Conservation (phyloP, 2,888 invertebrate genomes). For the Tortricodes alternella region DNA sequence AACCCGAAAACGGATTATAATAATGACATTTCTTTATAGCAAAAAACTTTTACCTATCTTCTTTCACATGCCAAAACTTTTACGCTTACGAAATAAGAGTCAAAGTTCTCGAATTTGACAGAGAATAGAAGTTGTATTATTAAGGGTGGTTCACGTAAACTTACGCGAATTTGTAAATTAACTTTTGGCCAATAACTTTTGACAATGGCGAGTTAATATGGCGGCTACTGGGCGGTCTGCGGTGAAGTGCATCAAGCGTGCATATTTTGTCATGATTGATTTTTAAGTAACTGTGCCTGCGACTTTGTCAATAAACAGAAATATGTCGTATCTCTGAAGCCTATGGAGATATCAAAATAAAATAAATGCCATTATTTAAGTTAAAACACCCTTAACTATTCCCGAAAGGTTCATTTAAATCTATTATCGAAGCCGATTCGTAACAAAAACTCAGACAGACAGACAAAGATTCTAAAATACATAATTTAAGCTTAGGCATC, state of each 20-base stretch:
- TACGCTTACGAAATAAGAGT: neutral
- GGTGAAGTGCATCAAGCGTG: neutral
- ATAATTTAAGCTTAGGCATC: too few species aligned
- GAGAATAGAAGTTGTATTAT: neutral
- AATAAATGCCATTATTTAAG: too few species aligned
- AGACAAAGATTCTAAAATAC: too few species aligned
- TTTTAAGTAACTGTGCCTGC: too few species aligned
- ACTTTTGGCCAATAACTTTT: conserved; percentile 67
- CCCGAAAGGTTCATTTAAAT: too few species aligned
- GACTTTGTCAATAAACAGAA: too few species aligned
- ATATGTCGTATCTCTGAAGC: too few species aligned
- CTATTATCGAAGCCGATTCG: too few species aligned
- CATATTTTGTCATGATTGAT: too few species aligned
- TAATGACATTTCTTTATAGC: conserved; percentile 68
- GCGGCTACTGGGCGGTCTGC: conserved; percentile 74
- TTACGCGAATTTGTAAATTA: conserved; percentile 51
- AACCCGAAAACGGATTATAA: conserved; percentile 63
- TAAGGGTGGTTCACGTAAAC: conserved; percentile 5
- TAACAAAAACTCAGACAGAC: too few species aligned
- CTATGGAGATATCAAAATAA: too few species aligned
- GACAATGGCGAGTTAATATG: conserved; percentile 57
- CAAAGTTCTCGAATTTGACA: neutral
- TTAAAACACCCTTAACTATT: too few species aligned
- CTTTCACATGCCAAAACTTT: conserved; percentile 4
- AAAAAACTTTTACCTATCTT: conserved; percentile 28